Base-by-base conservation (phyloP, 2,113 vertebrate species). In the Tor tambroides region DNA sequence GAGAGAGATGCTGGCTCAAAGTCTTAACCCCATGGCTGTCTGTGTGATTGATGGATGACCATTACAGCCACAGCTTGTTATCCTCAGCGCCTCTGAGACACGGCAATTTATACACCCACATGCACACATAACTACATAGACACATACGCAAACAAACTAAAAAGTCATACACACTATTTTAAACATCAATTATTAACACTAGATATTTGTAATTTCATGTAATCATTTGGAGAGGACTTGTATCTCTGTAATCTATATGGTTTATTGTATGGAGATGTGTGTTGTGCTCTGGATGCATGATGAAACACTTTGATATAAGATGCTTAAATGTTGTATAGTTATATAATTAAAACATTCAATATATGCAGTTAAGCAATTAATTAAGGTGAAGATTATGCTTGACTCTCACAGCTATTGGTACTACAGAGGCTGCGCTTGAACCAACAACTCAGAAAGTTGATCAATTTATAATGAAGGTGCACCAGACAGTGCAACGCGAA, bases 31-130 rank as follows among this genome's bases (percentile, higher is more conserved):
- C 87, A 84, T 59, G 46, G 77, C 54, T 86, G 74, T 76, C 82
- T 89, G 89, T 83, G 82, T 90, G 87, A 83, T 88, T 92, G 93
- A 94, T 91, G 82, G 72, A 89, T 88, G 80, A 59, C 72, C 65
- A 86, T 75, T 80, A 71, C 63, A 81, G 49, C 67, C 75, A 69
- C 85, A 72, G 92, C 88, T 92, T 93, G 93, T 94, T 94, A 92
- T 92, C 67, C 56, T 69, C 80, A 46, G 67, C 15, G 61, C 76
- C 59, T 54, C 61, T 59, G 86, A 91, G 89, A 92, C 85, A 87
- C 67, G 85, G 61, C 86, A 26, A 74, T 75, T 51, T 63, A 69
- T 54, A 85, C 41, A 26, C 83, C 65, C 89, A 87, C 59, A 17
- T 87, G 88, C 89, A 90, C 91, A 92, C 91, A 90, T 71, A 35